These are phyloP conservation scores for Baronia brevicornis DNA, from an alignment of 2,888 invertebrate genomes.

Conservation along the genomic window DNA sequence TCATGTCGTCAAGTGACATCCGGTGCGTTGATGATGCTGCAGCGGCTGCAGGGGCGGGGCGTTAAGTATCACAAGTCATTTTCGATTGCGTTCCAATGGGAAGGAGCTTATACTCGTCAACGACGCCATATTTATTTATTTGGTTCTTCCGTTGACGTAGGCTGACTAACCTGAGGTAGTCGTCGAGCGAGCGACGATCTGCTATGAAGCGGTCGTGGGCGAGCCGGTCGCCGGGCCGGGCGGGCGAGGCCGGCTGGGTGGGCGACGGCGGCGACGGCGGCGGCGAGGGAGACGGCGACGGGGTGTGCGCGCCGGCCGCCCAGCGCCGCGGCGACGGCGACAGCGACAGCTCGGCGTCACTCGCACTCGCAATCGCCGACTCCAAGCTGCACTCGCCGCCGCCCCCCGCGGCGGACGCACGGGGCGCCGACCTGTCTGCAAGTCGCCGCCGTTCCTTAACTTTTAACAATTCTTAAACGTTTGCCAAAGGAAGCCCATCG, in stretches of 20 bases:
- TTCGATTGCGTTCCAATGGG: too few relatives aligned
- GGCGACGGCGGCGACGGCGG: slow-evolving; percentile 3
- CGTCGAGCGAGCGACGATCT: slow-evolving; percentile 27
- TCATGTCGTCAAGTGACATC: too few relatives aligned
- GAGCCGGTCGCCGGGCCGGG: slow-evolving; percentile 7
- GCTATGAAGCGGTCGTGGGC: slow-evolving; percentile 39
- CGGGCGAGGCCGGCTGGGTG: slow-evolving; percentile 1
- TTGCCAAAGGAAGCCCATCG: neutral
- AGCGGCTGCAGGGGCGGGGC: too few relatives aligned
- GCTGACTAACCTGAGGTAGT: slow-evolving; percentile 25
- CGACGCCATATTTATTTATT: too few relatives aligned
- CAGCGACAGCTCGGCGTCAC: slow-evolving; percentile 7
- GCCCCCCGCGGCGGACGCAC: neutral
- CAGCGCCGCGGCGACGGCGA: slow-evolving; percentile 15
- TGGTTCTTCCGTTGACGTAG: neutral
- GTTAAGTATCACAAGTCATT: too few relatives aligned
- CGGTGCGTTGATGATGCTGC: too few relatives aligned
- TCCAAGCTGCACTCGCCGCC: slow-evolving; percentile 5
- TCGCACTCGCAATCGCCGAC: too few relatives aligned
- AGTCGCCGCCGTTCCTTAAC: slow-evolving; percentile 2
- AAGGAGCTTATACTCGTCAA: too few relatives aligned
- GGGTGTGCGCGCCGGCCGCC: slow-evolving; percentile 15
- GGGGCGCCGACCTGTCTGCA: slow-evolving; percentile 21
- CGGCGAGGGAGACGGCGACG: slow-evolving; percentile 1
- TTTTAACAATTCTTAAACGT: neutral